These are phyloP conservation scores for Acleris holmiana DNA, from an alignment of 2,888 invertebrate genomes.

Conservation along the genomic window DNA sequence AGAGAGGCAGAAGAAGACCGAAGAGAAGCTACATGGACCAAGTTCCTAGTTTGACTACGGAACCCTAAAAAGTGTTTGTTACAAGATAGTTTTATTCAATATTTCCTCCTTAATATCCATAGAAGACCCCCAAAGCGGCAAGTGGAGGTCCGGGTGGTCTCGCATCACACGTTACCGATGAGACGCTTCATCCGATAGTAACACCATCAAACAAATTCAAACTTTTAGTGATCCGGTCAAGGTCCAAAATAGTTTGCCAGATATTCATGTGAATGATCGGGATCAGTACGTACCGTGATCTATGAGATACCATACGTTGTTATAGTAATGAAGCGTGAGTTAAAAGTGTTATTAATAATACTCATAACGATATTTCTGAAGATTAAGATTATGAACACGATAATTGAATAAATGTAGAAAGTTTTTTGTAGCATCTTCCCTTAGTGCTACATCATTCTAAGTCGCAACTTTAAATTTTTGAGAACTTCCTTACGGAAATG, in stretches of 20 bases:
- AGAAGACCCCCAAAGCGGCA: constrained; percentile 12
- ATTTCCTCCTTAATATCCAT: not conserved
- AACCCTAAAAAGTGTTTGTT: too few species aligned
- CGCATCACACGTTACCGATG: constrained; percentile 31
- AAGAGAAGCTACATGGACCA: too few species aligned
- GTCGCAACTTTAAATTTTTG: constrained; percentile 13
- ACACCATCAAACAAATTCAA: not conserved
- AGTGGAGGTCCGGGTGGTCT: constrained; percentile 29
- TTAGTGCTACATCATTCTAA: not conserved
- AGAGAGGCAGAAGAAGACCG: too few species aligned
- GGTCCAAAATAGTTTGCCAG: not conserved
- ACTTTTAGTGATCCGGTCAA: not conserved
- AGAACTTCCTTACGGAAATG: constrained; percentile 28
- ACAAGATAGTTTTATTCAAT: not conserved
- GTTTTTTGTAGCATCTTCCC: not conserved
- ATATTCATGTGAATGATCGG: constrained; percentile 14
- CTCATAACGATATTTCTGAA: not conserved
- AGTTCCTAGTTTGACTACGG: too few species aligned
- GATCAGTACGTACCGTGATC: constrained; percentile 25
- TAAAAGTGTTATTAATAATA: constrained; percentile 20
- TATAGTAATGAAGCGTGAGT: constrained; percentile 31
- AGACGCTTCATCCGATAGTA: constrained; percentile 8
- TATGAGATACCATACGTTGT: constrained; percentile 31
- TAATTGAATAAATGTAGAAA: not conserved
- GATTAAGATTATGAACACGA: constrained; percentile 1